Evolutionary conservation across 2,113 vertebrate species (phyloP), one percentile per base, ranked within the genome.

Genomic region (Fulmarus glacialis): DNA sequence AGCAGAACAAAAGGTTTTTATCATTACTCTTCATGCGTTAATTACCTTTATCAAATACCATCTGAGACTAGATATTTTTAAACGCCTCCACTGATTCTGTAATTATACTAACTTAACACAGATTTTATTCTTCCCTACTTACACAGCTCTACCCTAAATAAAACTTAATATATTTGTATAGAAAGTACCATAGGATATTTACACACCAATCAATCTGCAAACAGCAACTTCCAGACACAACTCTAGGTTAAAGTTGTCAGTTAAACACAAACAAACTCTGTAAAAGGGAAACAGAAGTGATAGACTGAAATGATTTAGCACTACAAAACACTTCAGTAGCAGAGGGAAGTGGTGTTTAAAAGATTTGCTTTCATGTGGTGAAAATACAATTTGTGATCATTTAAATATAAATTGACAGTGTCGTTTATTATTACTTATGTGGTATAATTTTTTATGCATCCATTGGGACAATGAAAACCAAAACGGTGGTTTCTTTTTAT

Each of bases 1-100:
- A 93, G 88, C 59, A 91, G 82, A 96, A 93, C 77, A 95, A 96
- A 97, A 90, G 74, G 81, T 20, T 96, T 97, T 97, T 75, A 96
- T 96, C 97, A 97, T 97, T 97, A 93, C 80, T 98, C 96, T 97
- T 98, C 94, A 97, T 47, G 62, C 83, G 87, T 98, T 98, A 98
- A 98, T 98, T 98, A 98, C 96, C 90, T 98, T 96, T 97, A 91
- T 89, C 92, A 82, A 94, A 96, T 74, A 97, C 95, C 97, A 97
- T 95, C 96, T 95, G 97, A 98, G 96, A 97, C 89, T 34, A 93
- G 90, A 96, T 98, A 98, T 98, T 98, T 98, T 98, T 97, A 98
- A 88, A 91, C 91, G 53, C 93, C 92, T 87, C 53, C 79, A 92
- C 70, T 89, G 93, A 95, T 89, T 84, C 90, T 95, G 87, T 97